Percentiles rank a stretch among this genome's conserved stretches.
Conservation (phyloP, 2,888 invertebrate genomes). For the Cepaea hortensis region DNA sequence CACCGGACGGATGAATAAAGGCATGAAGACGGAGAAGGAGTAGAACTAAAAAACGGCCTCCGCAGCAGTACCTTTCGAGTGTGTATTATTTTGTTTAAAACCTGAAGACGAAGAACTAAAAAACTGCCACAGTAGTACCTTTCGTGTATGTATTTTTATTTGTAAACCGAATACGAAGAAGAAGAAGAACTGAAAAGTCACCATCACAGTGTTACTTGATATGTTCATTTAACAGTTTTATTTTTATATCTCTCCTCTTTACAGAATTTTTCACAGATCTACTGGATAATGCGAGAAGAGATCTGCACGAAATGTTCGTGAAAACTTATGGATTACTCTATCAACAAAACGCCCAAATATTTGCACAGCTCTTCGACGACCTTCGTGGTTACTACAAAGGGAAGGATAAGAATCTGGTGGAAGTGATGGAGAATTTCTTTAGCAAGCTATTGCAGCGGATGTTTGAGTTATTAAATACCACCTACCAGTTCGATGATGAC, state of each 20-base stretch:
- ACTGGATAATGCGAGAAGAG: slow-evolving; percentile 87
- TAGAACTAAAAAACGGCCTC: too few species aligned
- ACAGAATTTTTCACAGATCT: slow-evolving; percentile 93
- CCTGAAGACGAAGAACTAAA: too few species aligned
- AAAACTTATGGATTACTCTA: slow-evolving; percentile 95
- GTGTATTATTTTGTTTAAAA: too few species aligned
- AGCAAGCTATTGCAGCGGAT: slow-evolving; percentile 94
- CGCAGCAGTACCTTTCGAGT: too few species aligned
- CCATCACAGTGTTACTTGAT: background rate
- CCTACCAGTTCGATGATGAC: slow-evolving; percentile 88
- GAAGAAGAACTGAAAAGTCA: background rate
- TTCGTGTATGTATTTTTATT: too few species aligned
- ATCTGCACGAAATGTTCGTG: slow-evolving; percentile 96
- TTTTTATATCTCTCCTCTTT: slow-evolving; percentile 64
- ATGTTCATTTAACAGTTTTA: background rate
- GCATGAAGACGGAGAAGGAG: too few species aligned
- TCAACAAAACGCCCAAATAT: slow-evolving; percentile 93
- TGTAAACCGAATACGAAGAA: too few species aligned
- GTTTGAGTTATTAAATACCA: slow-evolving; percentile 91
- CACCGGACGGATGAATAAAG: too few species aligned
- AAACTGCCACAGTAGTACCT: too few species aligned
- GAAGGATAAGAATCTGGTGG: slow-evolving; percentile 84
- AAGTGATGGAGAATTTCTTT: slow-evolving; percentile 94
- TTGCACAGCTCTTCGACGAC: slow-evolving; percentile 91
- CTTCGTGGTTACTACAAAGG: slow-evolving; percentile 91